A percentile compares a stretch with the other conserved stretches of the same genome.
phyloP scores from a whole-genome alignment of 2,113 vertebrate species.

The Sinocyclocheilus grahami region DNA sequence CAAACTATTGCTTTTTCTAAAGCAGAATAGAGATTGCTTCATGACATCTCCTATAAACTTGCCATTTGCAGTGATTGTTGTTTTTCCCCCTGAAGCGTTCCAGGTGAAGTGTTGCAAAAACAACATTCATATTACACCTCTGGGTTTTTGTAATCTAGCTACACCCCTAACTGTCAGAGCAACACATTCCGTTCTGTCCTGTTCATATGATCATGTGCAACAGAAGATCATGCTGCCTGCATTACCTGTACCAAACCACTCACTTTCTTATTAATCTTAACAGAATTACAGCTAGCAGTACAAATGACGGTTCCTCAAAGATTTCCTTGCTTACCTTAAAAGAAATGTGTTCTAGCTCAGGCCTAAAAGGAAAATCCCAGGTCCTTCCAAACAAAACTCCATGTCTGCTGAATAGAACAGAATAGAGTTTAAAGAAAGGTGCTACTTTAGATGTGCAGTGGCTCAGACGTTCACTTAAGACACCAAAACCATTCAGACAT shows the following conservation, averaged over 20 bases:
- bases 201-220: not conserved
- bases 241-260: not conserved
- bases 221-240: not conserved
- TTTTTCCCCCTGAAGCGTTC: not conserved
- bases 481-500: not conserved
- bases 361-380: not conserved
- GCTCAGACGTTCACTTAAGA: not conserved
- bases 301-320: not conserved
- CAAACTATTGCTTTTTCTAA: not conserved
- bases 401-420: slow-evolving; percentile 15
- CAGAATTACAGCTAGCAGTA: not conserved
- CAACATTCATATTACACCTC: slow-evolving; percentile 15
- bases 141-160: slow-evolving; percentile 15
- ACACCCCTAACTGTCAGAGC: slow-evolving; percentile 17
- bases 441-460: not conserved
- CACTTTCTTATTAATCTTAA: too few relatives aligned
- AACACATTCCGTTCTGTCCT: not conserved
- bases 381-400: not conserved
- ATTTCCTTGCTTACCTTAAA: slow-evolving; percentile 1
- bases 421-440: not conserved
- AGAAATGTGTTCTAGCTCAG: not conserved
- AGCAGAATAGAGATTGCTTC: not conserved
- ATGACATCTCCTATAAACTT: not conserved
- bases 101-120: not conserved
- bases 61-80: not conserved